Conservation (phyloP, 2,113 vertebrate species). For the Crotalus tigris region DNA sequence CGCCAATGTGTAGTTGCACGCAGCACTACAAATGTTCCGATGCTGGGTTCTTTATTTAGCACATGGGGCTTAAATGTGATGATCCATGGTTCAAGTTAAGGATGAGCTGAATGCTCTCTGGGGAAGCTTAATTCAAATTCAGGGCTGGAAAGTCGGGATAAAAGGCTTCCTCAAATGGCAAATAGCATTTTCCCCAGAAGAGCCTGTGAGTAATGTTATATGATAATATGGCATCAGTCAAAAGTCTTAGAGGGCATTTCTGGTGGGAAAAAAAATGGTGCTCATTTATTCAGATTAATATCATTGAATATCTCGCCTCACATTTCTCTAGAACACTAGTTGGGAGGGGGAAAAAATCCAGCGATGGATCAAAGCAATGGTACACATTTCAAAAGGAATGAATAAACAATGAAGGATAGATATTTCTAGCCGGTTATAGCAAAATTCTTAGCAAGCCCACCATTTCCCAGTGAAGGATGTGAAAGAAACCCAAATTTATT, state of each 20-base stretch:
- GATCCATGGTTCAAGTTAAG: neutral
- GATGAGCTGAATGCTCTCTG: neutral
- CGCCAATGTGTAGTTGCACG: too few relatives aligned
- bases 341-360: neutral
- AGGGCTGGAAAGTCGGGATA: neutral
- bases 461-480: neutral
- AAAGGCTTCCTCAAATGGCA: neutral
- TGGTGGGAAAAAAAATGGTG: neutral
- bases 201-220: neutral
- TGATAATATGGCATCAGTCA: neutral
- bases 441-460: neutral
- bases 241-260: neutral
- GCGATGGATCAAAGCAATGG: neutral
- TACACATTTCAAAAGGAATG: neutral
- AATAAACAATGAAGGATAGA: neutral
- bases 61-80: neutral
- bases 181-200: neutral
- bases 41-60: neutral
- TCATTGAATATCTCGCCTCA: neutral
- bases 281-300: neutral
- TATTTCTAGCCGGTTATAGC: neutral
- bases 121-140: neutral
- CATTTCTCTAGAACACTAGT: neutral
- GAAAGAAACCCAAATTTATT: neutral
- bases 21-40: neutral